Conservation (phyloP, 2,888 invertebrate genomes). For the Eudasyphora cyanicolor region DNA sequence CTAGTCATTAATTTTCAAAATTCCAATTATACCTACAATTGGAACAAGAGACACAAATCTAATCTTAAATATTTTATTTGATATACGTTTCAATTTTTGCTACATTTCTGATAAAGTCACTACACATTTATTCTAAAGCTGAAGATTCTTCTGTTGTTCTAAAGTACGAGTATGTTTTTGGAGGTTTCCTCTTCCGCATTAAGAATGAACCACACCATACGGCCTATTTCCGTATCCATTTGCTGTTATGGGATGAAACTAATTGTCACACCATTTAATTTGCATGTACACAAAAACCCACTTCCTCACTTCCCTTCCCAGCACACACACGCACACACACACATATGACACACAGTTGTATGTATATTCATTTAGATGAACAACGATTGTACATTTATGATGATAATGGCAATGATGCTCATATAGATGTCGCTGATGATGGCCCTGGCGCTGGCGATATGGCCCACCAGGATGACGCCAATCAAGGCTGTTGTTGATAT, state of each 20-base stretch:
- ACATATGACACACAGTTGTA: neutral
- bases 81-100: too few species aligned
- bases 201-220: neutral
- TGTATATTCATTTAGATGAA: neutral
- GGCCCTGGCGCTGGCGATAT: neutral
- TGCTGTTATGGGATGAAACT: conserved; percentile 12
- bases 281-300: conserved; percentile 15
- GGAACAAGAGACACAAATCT: too few species aligned
- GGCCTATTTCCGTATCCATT: neutral
- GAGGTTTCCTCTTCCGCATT: neutral
- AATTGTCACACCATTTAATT: conserved; percentile 62
- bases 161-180: too few species aligned
- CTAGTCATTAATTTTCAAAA: too few species aligned
- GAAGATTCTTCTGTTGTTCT: too few species aligned
- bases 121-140: too few species aligned
- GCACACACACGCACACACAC: neutral
- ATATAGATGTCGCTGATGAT: neutral
- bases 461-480: conserved; percentile 13
- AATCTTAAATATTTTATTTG: too few species aligned
- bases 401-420: neutral
- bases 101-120: too few species aligned
- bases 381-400: neutral
- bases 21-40: too few species aligned
- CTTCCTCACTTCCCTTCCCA: conserved; percentile 1
- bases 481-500: neutral